phyloP scores from a whole-genome alignment of 2,888 invertebrate species.

The Scrobipalpa costella region DNA sequence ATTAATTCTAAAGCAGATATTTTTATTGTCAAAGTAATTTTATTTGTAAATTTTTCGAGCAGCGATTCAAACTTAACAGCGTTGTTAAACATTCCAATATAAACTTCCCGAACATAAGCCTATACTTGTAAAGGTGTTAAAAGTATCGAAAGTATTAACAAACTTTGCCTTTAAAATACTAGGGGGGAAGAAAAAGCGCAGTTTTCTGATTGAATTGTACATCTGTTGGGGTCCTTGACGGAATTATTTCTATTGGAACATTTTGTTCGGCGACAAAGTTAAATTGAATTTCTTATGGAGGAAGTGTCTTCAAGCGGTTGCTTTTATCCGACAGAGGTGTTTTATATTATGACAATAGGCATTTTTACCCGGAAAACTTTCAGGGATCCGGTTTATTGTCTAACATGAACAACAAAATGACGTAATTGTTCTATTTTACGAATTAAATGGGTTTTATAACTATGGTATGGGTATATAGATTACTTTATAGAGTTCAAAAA shows the following conservation, averaged over 20 bases:
- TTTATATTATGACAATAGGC: conserved; percentile 67
- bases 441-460: too few relatives aligned
- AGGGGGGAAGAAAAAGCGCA: conserved; percentile 59
- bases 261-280: conserved; percentile 78
- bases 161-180: conserved; percentile 59
- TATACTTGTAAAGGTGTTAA: conserved; percentile 47
- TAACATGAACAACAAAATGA: conserved; percentile 34
- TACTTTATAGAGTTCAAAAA: too few relatives aligned
- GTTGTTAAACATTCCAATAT: too few relatives aligned
- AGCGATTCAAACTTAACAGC: too few relatives aligned
- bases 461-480: too few relatives aligned
- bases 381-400: conserved; percentile 40
- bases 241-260: conserved; percentile 79
- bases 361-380: conserved; percentile 46
- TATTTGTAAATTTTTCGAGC: too few relatives aligned
- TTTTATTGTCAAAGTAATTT: too few relatives aligned
- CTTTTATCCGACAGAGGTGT: conserved; percentile 61
- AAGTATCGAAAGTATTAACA: conserved; percentile 59
- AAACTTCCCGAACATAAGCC: neutral
- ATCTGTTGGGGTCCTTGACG: conserved; percentile 74
- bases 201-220: conserved; percentile 78
- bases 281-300: conserved; percentile 79
- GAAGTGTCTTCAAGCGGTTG: conserved; percentile 60
- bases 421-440: too few relatives aligned
- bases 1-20: too few relatives aligned